Percentiles rank a stretch among this genome's conserved stretches.
Evolutionary conservation across 2,888 invertebrate genomes (phyloP).

Genomic region (Mesorhabditis sp.): DNA sequence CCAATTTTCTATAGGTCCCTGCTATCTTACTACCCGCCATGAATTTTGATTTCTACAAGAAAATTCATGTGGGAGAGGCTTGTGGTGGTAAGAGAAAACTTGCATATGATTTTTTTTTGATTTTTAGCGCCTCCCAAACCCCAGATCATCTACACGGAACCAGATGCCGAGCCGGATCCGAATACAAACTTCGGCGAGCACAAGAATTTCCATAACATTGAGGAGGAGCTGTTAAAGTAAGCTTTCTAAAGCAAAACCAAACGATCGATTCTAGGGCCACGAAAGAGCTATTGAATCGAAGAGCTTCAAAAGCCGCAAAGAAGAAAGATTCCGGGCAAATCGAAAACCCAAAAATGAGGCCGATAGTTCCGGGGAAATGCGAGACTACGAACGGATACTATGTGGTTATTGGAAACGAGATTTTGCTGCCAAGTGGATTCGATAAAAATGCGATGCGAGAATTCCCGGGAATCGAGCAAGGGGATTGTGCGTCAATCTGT

Average conservation of each 20-base stretch:
- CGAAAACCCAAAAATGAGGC: not conserved
- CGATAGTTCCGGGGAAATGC: conserved; percentile 23
- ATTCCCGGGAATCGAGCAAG: conserved; percentile 43
- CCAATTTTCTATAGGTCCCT: conserved; percentile 27
- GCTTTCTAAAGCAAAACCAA: not conserved
- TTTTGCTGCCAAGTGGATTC: conserved; percentile 31
- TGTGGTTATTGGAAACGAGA: conserved; percentile 53
- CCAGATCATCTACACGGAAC: not conserved
- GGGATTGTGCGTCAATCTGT: conserved; percentile 47
- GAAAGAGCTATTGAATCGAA: not conserved
- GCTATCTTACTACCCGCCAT: conserved; percentile 53
- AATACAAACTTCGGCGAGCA: conserved; percentile 9
- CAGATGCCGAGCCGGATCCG: not conserved
- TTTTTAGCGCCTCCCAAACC: no score
- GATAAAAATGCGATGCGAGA: conserved; percentile 17
- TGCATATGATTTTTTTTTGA: no score
- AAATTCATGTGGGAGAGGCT: conserved; percentile 42
- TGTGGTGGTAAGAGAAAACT: conserved; percentile 34
- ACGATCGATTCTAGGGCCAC: not conserved
- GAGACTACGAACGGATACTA: conserved; percentile 46
- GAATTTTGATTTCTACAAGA: conserved; percentile 45
- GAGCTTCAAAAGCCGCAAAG: not conserved
- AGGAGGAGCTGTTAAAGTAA: not conserved
- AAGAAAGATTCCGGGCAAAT: not conserved
- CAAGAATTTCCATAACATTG: conserved; percentile 6